Base-by-base conservation (phyloP, 1,140 invertebrate species). In the Drosophila tristis region DNA sequence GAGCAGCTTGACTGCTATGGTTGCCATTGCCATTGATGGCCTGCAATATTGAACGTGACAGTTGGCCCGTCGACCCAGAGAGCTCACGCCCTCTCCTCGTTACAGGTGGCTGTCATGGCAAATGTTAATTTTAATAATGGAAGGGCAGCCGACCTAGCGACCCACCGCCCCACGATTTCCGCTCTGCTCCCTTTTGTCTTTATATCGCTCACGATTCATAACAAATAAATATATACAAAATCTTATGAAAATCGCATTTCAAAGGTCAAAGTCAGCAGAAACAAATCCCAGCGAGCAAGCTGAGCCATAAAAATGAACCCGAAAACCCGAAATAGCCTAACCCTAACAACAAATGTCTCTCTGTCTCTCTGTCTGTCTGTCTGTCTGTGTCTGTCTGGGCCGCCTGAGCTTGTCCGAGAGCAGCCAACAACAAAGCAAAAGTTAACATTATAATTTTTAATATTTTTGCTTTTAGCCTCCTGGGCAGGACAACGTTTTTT, bases 371-470 rank as follows among this genome's bases (percentile, higher is more conserved):
- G 63, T 58, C 76, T 48, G n/a, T 31, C 66, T 35, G 50, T 26
- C 42, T 42, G 31, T 31, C 3, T 31, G 63, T 58, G 67, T 79
- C 78, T 29, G 26, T 29, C 26, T 29, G 26, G 26, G 23, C 23
- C 23, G 8, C 2, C 31, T 3, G 8, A 8, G 2, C 64, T 60
- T 70, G 60, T 31, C 72, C 51, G 45, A 55, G 61, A 84, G 77
- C 79, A 89, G 89, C 79, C 35, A 39, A 39, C 11, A 39, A 13
- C 11, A 39, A 13, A 89, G 78, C 79, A 87, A 87, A 89, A 89
- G 80, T 84, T 89, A 87, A 87, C 84, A 87, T 87, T 82, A 89
- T 87, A 89, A 87, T 89, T 87, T 87, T 87, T 89, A 84, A 89
- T 89, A 89, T 89, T 87, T 87, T 84, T 79, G 79, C 82, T 82